Base-by-base conservation (phyloP, 2,113 vertebrate species). In the Lycocorax pyrrhopterus region DNA sequence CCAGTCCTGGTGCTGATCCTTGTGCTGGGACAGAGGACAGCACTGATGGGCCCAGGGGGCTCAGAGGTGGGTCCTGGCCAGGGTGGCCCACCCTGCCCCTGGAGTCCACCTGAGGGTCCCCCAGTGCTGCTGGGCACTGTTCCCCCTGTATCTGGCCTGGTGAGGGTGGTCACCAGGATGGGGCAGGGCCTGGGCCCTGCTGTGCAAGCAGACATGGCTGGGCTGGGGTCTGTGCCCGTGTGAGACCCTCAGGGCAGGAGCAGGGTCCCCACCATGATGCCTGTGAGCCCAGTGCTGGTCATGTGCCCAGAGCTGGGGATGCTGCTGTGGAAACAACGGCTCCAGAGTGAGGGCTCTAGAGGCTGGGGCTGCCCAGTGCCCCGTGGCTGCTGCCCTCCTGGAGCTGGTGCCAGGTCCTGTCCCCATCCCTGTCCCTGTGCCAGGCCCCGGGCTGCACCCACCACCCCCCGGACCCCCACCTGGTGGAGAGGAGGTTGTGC, bases 361-460 rank as follows among this genome's bases (percentile, higher is more conserved):
- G 39, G 25, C 55, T 55, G 63, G n/a, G n/a, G 12, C 47, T 69
- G 30, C 63, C 47, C 1, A 0, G 55, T 26, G 12, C 14, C 23
- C 12, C 2, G 0, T 32, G 32, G 17, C n/a, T 11, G 55, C 32
- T 62, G 55, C 32, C 17, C 17, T 53, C 7, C 10, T 11, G 10
- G 47, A 69, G 87, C 41, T 12, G 35, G 71, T 76, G 26, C 79
- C 41, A 76, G 41, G 26, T 55, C n/a, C 63, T 35, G 47, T 78
- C 29, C 33, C 32, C 14, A 9, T 74, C 33, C 27, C 23, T 78
- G 33, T 85, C 59, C 87, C 55, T 90, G 30, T 93, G 91, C 16
- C 97, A 99, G 99, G 99, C 43, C 95, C 99, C 2, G 98, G 96
- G 96, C 98, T 99, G 97, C 99, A 99, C 92, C 98, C 98, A 73